A percentile compares a stretch with the other conserved stretches of the same genome.
phyloP scores from a whole-genome alignment of 1,140 invertebrate genomes.

The Scaptodrosophila lebanonensis region DNA sequence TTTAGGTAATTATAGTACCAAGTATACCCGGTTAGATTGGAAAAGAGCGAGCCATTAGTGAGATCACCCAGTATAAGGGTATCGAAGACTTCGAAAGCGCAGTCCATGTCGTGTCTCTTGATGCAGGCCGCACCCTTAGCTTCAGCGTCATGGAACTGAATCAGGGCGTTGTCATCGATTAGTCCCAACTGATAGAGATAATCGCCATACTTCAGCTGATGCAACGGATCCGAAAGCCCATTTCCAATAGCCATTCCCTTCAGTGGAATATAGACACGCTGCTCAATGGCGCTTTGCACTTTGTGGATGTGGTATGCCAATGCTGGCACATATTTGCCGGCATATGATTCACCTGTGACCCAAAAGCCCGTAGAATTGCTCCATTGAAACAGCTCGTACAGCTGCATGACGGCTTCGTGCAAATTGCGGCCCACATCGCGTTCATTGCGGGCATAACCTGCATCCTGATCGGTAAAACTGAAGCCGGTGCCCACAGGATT shows the following conservation, averaged over 20 bases:
- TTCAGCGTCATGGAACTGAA: constrained; percentile 81
- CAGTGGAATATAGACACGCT: constrained; percentile 79
- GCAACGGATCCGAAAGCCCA: constrained; percentile 88
- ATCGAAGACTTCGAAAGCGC: constrained; percentile 86
- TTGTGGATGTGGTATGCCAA: constrained; percentile 86
- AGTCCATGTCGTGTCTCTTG: constrained; percentile 80
- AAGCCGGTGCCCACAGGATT: constrained; percentile 91
- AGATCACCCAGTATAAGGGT: constrained; percentile 84
- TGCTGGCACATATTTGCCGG: constrained; percentile 90
- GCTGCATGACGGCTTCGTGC: constrained; percentile 83
- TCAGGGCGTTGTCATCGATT: constrained; percentile 82
- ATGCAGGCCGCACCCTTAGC: constrained; percentile 80
- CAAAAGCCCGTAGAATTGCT: constrained; percentile 83
- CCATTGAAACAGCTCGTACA: constrained; percentile 86
- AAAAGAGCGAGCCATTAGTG: constrained; percentile 82
- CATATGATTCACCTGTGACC: constrained; percentile 92
- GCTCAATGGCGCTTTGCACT: constrained; percentile 78
- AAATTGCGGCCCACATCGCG: constrained; percentile 83
- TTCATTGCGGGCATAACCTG: constrained; percentile 82
- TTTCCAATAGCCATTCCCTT: constrained; percentile 91
- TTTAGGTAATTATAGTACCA: constrained; percentile 90
- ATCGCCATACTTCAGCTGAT: constrained; percentile 87
- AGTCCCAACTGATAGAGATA: constrained; percentile 90
- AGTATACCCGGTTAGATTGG: constrained; percentile 87
- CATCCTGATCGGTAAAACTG: constrained; percentile 83